Conservation (phyloP, 1,140 invertebrate genomes). For the Fopius arisanus region DNA sequence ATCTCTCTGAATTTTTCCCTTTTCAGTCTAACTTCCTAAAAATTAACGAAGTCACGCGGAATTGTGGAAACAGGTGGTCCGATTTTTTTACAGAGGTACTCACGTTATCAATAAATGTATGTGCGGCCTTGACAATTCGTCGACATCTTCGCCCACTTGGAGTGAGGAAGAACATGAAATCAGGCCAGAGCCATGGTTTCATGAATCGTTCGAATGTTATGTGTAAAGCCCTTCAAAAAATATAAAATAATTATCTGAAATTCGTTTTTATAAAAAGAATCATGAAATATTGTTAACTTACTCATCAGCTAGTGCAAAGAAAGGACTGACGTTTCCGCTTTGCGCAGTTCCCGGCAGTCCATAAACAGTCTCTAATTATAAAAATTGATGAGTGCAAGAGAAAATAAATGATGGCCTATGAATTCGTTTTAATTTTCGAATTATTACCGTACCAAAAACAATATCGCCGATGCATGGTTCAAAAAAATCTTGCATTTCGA, state of each 20-base stretch:
- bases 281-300: background rate
- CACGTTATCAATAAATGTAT: slow-evolving; percentile 64
- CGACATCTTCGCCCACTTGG: background rate
- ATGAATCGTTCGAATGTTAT: background rate
- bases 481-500: background rate
- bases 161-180: background rate
- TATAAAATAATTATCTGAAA: background rate
- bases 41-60: background rate
- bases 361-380: background rate
- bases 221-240: background rate
- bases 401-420: background rate
- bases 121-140: no score
- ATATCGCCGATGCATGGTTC: background rate
- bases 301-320: background rate
- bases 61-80: no score
- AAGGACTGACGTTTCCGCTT: background rate
- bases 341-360: background rate
- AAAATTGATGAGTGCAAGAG: background rate
- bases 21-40: slow-evolving; percentile 58
- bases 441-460: background rate
- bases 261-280: no score
- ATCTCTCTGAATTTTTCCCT: slow-evolving; percentile 64
- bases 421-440: background rate
- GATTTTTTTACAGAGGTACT: background rate
- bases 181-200: background rate